Conservation (phyloP, 2,888 invertebrate species). For the Xanthorhoe spadicearia region DNA sequence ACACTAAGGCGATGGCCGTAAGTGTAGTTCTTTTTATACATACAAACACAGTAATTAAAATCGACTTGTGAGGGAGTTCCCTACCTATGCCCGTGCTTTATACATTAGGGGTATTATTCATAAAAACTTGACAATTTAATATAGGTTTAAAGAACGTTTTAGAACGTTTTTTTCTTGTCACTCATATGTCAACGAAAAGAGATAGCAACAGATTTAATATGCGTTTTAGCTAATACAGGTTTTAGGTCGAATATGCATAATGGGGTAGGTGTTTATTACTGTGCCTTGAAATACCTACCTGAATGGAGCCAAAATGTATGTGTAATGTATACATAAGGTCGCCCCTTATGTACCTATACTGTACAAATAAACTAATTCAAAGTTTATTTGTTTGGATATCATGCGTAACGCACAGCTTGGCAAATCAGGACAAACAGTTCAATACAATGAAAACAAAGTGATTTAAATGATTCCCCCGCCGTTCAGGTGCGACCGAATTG, state of each 20-base stretch:
- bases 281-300: too few species aligned
- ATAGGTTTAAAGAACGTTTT: too few species aligned
- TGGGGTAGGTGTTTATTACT: too few species aligned
- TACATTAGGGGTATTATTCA: too few species aligned
- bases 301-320: too few species aligned
- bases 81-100: not conserved
- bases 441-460: conserved; percentile 10
- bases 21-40: not conserved
- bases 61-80: not conserved
- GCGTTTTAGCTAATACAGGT: too few species aligned
- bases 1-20: not conserved
- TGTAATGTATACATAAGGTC: not conserved
- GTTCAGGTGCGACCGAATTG: conserved; percentile 89
- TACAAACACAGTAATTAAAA: not conserved
- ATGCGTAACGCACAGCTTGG: conserved; percentile 11
- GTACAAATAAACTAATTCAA: not conserved
- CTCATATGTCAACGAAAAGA: too few species aligned
- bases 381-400: not conserved
- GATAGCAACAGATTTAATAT: too few species aligned
- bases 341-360: not conserved
- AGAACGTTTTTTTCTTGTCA: too few species aligned
- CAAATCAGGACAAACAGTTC: not conserved
- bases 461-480: conserved; percentile 16
- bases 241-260: too few species aligned
- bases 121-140: too few species aligned